These are phyloP conservation scores for Brotula barbata DNA, from an alignment of 2,797 vertebrate genomes.

Conservation along the genomic window DNA sequence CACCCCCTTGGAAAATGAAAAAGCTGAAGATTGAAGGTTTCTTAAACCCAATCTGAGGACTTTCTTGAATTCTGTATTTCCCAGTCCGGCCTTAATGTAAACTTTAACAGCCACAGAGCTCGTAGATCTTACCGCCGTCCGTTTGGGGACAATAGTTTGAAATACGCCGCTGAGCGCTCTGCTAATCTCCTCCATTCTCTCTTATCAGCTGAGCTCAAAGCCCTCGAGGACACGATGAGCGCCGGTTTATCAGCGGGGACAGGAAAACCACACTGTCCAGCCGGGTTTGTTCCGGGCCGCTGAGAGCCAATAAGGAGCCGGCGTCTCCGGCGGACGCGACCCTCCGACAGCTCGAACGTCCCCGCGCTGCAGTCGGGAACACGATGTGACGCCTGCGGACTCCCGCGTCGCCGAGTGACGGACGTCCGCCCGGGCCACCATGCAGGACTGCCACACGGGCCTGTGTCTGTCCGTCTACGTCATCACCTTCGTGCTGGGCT, in stretches of 20 bases:
- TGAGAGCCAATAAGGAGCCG: constrained; percentile 58
- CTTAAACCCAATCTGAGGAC: too few species aligned
- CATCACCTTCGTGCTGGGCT: constrained; percentile 77
- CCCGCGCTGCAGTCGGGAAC: constrained; percentile 16
- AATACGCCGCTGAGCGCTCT: constrained; percentile 34
- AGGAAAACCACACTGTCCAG: constrained; percentile 54
- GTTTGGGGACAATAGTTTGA: constrained; percentile 31
- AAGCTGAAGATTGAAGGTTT: not conserved
- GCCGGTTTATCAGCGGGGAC: constrained; percentile 60
- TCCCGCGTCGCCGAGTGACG: not conserved
- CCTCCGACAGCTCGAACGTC: constrained; percentile 44
- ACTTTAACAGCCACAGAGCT: too few species aligned
- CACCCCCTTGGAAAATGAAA: not conserved
- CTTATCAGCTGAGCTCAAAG: constrained; percentile 67
- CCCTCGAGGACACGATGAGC: constrained; percentile 59
- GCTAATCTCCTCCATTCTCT: constrained; percentile 63
- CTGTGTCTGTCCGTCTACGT: constrained; percentile 79
- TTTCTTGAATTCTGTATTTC: too few species aligned
- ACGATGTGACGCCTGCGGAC: constrained; percentile 52
- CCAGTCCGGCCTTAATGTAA: too few species aligned
- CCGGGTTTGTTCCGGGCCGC: constrained; percentile 59
- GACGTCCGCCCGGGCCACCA: constrained; percentile 37
- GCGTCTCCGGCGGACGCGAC: constrained; percentile 27
- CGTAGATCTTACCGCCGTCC: too few species aligned
- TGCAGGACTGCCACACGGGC: constrained; percentile 67